Evolutionary conservation across 2,797 vertebrate genomes (phyloP).

Genomic region (Sebastolobus altivelis): DNA sequence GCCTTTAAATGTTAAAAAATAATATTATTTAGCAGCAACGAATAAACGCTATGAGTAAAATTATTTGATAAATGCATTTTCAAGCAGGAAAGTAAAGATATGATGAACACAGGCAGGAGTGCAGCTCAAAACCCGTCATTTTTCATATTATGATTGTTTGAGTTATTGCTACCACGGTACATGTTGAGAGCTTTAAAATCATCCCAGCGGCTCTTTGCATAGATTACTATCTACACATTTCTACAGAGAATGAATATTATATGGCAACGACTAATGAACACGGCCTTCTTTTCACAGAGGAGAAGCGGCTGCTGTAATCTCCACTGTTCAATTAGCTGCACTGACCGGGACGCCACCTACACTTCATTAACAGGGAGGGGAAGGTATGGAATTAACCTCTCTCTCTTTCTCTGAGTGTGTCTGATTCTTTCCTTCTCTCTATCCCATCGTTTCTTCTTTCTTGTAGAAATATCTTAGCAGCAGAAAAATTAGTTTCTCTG

Average conservation of each 20-base stretch:
- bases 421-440: slow-evolving; percentile 10
- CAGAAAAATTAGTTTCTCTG: slow-evolving; percentile 61
- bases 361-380: slow-evolving; percentile 76
- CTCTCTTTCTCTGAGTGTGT: not conserved
- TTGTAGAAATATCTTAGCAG: slow-evolving; percentile 59
- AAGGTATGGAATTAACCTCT: slow-evolving; percentile 68
- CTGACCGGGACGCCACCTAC: slow-evolving; percentile 72
- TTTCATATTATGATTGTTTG: slow-evolving; percentile 24
- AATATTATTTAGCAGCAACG: not conserved
- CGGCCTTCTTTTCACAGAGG: slow-evolving; percentile 71
- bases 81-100: not conserved
- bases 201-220: slow-evolving; percentile 42
- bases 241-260: slow-evolving; percentile 73
- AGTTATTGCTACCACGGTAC: slow-evolving; percentile 37
- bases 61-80: not conserved
- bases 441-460: slow-evolving; percentile 35
- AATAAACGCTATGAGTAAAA: not conserved
- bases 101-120: not conserved
- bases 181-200: slow-evolving; percentile 38
- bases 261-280: slow-evolving; percentile 74
- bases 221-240: slow-evolving; percentile 72
- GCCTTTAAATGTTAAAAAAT: not conserved
- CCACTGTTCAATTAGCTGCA: slow-evolving; percentile 79
- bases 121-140: not conserved
- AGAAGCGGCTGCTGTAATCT: slow-evolving; percentile 75